Conservation (phyloP, 2,888 invertebrate species). For the Deilephila porcellus region DNA sequence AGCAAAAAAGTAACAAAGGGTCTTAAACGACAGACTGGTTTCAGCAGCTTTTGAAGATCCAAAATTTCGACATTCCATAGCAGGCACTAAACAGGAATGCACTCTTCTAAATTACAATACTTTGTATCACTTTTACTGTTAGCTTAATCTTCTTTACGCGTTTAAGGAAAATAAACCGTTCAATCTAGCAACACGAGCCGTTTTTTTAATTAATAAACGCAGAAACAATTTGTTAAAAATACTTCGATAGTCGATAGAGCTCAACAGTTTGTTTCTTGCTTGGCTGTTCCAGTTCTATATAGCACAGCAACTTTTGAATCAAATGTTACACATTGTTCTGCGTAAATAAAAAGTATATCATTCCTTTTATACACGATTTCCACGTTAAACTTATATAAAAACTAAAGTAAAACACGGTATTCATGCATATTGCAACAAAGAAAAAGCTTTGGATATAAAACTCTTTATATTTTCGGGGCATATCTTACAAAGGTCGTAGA, state of each 20-base stretch:
- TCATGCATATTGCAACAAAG: conserved; percentile 21
- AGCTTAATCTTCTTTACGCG: conserved; percentile 10
- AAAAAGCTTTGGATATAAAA: conserved; percentile 16
- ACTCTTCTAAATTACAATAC: conserved; percentile 17
- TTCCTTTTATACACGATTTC: not conserved
- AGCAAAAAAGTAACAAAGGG: conserved; percentile 75
- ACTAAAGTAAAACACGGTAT: conserved; percentile 18
- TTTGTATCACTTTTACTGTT: conserved; percentile 11
- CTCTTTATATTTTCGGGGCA: conserved; percentile 2
- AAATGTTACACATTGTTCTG: not conserved
- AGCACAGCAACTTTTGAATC: not conserved
- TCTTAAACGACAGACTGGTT: conserved; percentile 77
- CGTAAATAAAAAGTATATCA: not conserved
- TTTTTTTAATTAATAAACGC: not conserved
- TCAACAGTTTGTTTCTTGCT: not conserved
- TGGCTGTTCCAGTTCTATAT: not conserved
- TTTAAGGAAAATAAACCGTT: not conserved
- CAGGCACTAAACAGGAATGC: conserved; percentile 26
- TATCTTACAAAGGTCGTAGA: conserved; percentile 21
- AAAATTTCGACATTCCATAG: conserved; percentile 19
- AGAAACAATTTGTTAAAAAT: not conserved
- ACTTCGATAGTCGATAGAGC: not conserved
- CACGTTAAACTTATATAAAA: conserved; percentile 2
- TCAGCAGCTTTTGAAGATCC: conserved; percentile 43
- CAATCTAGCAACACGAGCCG: not conserved